These are phyloP conservation scores for Garrulus glandarius DNA, from an alignment of 2,797 vertebrate genomes.

Conservation along the genomic window DNA sequence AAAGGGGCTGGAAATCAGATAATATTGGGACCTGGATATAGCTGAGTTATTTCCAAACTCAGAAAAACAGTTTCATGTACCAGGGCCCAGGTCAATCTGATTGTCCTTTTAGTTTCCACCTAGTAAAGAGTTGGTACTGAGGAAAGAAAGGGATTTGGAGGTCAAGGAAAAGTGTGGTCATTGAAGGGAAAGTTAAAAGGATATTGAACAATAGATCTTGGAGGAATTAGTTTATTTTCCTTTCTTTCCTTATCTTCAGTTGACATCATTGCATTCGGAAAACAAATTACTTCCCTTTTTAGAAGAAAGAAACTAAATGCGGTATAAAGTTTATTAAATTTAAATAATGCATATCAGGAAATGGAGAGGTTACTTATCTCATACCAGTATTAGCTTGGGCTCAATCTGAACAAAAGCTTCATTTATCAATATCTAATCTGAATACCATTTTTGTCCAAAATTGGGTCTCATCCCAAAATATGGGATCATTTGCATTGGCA, in stretches of 20 bases:
- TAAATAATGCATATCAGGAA: background rate
- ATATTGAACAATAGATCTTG: background rate
- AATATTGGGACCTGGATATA: background rate
- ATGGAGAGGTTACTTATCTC: constrained; percentile 2
- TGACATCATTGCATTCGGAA: background rate
- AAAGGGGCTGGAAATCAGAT: background rate
- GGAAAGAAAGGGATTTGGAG: background rate
- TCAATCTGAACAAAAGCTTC: background rate
- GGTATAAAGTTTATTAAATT: constrained; percentile 16
- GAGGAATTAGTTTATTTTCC: background rate
- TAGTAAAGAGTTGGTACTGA: background rate
- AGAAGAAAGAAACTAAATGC: background rate
- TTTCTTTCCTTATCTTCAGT: background rate
- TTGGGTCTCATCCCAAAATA: background rate
- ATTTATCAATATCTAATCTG: background rate
- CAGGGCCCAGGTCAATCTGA: background rate
- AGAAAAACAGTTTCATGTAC: background rate
- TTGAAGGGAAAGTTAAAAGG: background rate
- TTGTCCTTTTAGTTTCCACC: background rate
- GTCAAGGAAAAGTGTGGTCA: background rate
- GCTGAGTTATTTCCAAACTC: background rate
- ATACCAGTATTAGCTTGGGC: background rate
- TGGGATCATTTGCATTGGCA: background rate
- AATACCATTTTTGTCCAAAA: background rate
- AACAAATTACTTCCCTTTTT: background rate